Conservation (phyloP, 2,113 vertebrate genomes). For the Archocentrus centrarchus region DNA sequence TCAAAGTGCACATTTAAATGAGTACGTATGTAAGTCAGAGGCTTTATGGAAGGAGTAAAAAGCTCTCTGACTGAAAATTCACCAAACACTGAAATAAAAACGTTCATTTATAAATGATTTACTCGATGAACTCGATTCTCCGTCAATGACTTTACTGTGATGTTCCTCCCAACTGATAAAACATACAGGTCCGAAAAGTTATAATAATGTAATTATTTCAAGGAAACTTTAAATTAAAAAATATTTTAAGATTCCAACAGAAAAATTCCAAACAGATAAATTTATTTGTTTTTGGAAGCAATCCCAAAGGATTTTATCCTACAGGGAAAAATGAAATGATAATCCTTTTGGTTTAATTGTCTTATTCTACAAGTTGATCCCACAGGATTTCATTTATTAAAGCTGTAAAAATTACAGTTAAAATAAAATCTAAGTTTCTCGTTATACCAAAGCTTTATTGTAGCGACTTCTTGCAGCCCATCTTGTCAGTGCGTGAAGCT, state of each 20-base stretch:
- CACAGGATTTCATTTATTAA: too few species aligned
- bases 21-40: background rate
- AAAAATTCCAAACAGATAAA: too few species aligned
- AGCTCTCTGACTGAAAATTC: background rate
- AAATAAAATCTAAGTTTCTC: too few species aligned
- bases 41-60: background rate
- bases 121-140: too few species aligned
- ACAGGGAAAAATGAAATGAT: background rate
- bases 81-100: too few species aligned
- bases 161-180: too few species aligned
- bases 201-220: background rate
- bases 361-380: background rate
- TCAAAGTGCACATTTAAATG: rapidly evolving
- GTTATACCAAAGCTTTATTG: rapidly evolving
- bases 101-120: too few species aligned
- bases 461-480: background rate
- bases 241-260: too few species aligned
- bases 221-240: background rate
- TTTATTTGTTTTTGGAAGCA: rapidly evolving
- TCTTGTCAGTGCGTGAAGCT: background rate
- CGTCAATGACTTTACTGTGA: too few species aligned
- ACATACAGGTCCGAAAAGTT: background rate
- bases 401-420: too few species aligned
- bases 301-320: background rate
- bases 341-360: background rate